Evolutionary conservation across 1,140 invertebrate species (phyloP).

Genomic region (Aleiodes sp.): DNA sequence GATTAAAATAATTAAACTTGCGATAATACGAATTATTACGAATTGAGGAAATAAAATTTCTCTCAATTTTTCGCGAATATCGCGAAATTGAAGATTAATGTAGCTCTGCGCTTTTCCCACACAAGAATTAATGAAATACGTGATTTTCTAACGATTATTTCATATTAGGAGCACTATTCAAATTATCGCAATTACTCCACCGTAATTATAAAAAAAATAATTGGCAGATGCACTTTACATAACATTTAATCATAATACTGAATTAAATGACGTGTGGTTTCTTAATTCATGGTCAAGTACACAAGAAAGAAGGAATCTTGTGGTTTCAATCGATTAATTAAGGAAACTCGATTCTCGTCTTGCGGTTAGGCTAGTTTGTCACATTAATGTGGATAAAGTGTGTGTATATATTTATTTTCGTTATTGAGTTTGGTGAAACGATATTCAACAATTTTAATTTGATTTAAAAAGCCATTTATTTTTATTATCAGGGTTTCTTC

Average conservation of each 20-base stretch:
- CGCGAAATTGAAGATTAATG: no score
- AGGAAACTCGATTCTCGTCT: constrained; percentile 13
- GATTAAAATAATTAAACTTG: background rate
- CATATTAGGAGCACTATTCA: no score
- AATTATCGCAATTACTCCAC: no score
- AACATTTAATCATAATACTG: background rate
- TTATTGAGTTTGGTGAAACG: no score
- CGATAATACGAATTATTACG: background rate
- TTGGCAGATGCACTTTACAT: background rate
- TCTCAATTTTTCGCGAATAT: no score
- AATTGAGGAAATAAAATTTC: no score
- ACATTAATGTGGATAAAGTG: background rate
- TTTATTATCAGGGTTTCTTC: background rate
- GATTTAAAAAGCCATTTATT: background rate
- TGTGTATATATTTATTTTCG: background rate
- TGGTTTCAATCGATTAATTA: constrained; percentile 9
- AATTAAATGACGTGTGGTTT: constrained; percentile 7
- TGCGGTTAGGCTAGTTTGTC: constrained; percentile 5
- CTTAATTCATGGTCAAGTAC: constrained; percentile 8
- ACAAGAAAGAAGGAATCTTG: background rate
- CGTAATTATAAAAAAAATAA: background rate
- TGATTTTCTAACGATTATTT: no score
- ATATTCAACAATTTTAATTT: background rate
- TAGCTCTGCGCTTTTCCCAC: no score
- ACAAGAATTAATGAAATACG: no score